These are phyloP conservation scores for Crenuchus spilurus DNA, from an alignment of 2,797 vertebrate species.

Conservation along the genomic window DNA sequence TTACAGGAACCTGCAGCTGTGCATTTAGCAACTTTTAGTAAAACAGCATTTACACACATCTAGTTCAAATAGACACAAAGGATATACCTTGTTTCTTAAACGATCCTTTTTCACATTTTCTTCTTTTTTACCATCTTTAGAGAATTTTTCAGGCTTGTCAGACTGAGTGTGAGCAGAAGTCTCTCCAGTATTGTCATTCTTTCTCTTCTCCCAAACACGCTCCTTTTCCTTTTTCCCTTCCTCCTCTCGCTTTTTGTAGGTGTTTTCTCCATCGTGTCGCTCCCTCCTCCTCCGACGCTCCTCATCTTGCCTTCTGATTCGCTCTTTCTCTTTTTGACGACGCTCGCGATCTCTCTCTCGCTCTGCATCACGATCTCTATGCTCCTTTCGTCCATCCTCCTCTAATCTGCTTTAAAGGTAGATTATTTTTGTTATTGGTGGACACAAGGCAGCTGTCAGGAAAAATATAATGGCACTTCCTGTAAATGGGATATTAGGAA, in stretches of 20 bases:
- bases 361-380: slow-evolving; percentile 87
- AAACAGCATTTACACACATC: neutral
- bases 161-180: slow-evolving; percentile 59
- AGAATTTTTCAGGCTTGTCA: slow-evolving; percentile 83
- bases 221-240: slow-evolving; percentile 89
- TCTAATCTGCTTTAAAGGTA: slow-evolving; percentile 75
- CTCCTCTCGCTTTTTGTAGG: slow-evolving; percentile 87
- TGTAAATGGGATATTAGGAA: too few species aligned
- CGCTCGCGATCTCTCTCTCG: slow-evolving; percentile 85
- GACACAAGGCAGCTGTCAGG: neutral
- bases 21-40: too few species aligned
- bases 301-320: slow-evolving; percentile 88
- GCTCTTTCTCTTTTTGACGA: slow-evolving; percentile 85
- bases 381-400: slow-evolving; percentile 88
- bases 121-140: slow-evolving; percentile 88
- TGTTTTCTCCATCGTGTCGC: slow-evolving; percentile 89
- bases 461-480: neutral
- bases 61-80: neutral
- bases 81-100: slow-evolving; percentile 91
- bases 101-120: slow-evolving; percentile 89
- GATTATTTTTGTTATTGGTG: neutral
- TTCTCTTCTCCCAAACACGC: slow-evolving; percentile 85
- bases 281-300: slow-evolving; percentile 90
- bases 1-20: too few species aligned
- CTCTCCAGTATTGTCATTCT: slow-evolving; percentile 78